Evolutionary conservation across 2,797 vertebrate species (phyloP), one percentile per base, ranked within the genome.

Genomic region (Typhlichthys subterraneus): DNA sequence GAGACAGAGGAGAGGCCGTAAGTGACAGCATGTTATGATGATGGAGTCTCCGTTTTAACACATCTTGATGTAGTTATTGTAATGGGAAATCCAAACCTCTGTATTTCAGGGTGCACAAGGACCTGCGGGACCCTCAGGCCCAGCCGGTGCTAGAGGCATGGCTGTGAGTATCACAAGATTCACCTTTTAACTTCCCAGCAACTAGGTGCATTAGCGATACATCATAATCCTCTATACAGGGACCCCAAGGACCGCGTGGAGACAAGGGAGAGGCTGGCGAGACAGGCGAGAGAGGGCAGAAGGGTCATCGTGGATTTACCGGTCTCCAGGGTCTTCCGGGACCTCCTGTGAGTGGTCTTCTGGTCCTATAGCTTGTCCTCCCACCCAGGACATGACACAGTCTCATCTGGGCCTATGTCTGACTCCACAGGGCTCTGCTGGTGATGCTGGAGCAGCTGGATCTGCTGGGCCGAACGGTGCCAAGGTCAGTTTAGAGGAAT

Each of bases 251-350:
- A 64, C 95, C 95, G 53, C 95, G 97, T 9, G 97, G 97, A 84
- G 97, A 99, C 90, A 99, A 99, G 81, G 97, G 97, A 72, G 97
- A 99, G 86, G 76, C 92, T 5, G 97, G 97, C 59, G 97, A 99
- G 83, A 58, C 92, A 45, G 97, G 97, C 58, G 97, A 99, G 86
- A 94, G 97, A 17, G 97, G 97, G 63, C 89, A 94, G 91, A 99
- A 99, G 89, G 97, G 97, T 67, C 97, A 99, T 83, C 92, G 97
- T 19, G 97, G 97, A 67, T 99, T 99, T 93, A 99, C 97, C 0
- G 97, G 97, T 68, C 93, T 99, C 69, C 97, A 99, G 90, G 97
- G 97, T 82, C 96, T 99, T 64, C 96, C 97, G 0, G 97, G 97
- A 69, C 95, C 97, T 67, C 95, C 97, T 0, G 97, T 98, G 82